Percentiles rank a stretch among this genome's conserved stretches.
Evolutionary conservation across 2,797 vertebrate species (phyloP).

Genomic region (Syndactyla subalaris): DNA sequence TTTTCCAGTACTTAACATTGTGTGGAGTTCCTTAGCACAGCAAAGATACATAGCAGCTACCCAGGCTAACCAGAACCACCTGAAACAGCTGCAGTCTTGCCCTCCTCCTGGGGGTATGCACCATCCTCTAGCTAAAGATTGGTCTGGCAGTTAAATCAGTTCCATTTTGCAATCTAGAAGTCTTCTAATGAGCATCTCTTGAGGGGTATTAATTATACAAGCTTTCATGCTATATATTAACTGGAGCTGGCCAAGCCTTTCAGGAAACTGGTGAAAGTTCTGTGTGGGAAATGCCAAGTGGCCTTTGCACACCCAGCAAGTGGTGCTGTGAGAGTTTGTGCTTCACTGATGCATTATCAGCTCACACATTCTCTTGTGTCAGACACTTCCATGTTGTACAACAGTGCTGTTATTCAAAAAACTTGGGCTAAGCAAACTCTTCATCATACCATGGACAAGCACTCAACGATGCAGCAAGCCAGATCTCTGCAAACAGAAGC

Average conservation of each 20-base stretch:
- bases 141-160: neutral
- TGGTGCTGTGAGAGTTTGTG: neutral
- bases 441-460: neutral
- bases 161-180: neutral
- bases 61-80: neutral
- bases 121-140: neutral
- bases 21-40: neutral
- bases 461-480: neutral
- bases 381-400: too few relatives aligned
- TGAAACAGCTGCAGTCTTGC: neutral
- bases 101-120: neutral
- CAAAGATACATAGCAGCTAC: neutral
- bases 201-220: neutral
- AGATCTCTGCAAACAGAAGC: neutral
- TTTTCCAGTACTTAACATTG: neutral
- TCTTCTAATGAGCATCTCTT: neutral
- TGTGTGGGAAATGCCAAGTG: neutral
- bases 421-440: neutral
- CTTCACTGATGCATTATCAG: accelerated
- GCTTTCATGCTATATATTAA: neutral
- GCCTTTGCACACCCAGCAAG: neutral
- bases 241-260: neutral
- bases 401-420: neutral
- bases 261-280: neutral
- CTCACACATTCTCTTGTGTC: accelerated